A percentile compares a stretch with the other conserved stretches of the same genome.
These are phyloP conservation scores for Ariopsis seemanni DNA, from an alignment of 2,113 vertebrate genomes.

Conservation along the genomic window DNA sequence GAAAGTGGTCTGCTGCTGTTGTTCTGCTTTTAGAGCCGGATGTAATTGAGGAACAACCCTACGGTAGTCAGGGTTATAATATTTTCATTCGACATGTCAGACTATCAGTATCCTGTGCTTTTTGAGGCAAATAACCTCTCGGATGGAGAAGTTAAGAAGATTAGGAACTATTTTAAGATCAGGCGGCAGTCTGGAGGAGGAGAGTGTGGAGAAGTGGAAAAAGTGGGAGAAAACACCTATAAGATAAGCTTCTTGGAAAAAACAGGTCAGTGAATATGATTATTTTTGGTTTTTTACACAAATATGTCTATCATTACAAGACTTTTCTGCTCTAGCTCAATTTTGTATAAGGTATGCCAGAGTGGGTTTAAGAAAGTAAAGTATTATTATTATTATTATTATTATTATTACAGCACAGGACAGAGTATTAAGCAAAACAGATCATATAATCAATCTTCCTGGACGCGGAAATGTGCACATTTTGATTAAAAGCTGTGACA, in stretches of 20 bases:
- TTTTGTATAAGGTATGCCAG: not conserved
- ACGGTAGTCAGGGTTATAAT: not conserved
- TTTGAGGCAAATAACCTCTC: slow-evolving; percentile 58
- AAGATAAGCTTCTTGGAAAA: slow-evolving; percentile 56
- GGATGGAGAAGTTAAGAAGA: slow-evolving; percentile 42
- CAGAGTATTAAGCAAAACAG: slow-evolving; percentile 55
- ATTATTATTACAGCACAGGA: slow-evolving; percentile 52
- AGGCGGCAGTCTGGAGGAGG: slow-evolving; percentile 62
- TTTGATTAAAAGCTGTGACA: slow-evolving; percentile 6
- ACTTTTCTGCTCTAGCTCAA: not conserved
- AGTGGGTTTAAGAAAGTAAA: not conserved
- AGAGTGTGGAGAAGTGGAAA: slow-evolving; percentile 54
- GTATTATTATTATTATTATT: not conserved
- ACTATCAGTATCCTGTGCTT: slow-evolving; percentile 48
- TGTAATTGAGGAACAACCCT: not conserved
- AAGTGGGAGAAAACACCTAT: slow-evolving; percentile 40
- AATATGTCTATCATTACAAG: not conserved
- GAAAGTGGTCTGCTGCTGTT: not conserved
- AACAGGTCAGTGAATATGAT: slow-evolving; percentile 51
- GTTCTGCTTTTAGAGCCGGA: not conserved
- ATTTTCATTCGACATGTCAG: slow-evolving; percentile 49
- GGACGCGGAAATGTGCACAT: slow-evolving; percentile 21
- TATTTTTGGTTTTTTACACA: not conserved
- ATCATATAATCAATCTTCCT: slow-evolving; percentile 48
- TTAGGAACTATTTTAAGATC: slow-evolving; percentile 59